Conservation (phyloP, 2,888 invertebrate genomes). For the Oscheius sp. region DNA sequence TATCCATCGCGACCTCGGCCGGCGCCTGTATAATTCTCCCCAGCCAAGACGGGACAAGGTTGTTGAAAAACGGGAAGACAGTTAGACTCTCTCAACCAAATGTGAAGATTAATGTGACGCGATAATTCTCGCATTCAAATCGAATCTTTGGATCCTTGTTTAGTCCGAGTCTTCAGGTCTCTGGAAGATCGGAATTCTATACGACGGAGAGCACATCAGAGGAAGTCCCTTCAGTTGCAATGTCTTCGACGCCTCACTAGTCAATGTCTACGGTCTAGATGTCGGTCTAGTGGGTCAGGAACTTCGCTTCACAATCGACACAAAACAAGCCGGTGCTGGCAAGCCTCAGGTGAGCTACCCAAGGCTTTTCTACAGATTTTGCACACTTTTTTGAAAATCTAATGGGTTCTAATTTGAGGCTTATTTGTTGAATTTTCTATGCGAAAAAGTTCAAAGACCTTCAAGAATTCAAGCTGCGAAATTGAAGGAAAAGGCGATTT, state of each 20-base stretch:
- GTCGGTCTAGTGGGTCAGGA: slow-evolving; percentile 71
- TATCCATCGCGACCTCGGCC: slow-evolving; percentile 27
- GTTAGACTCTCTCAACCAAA: background rate
- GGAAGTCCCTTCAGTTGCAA: slow-evolving; percentile 96
- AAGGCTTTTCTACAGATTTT: background rate
- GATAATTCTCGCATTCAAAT: slow-evolving; percentile 31
- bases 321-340: slow-evolving; percentile 66
- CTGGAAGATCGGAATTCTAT: slow-evolving; percentile 94
- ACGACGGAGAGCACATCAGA: slow-evolving; percentile 92
- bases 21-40: slow-evolving; percentile 25
- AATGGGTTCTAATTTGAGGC: no score
- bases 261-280: slow-evolving; percentile 72
- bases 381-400: background rate
- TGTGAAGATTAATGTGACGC: slow-evolving; percentile 16
- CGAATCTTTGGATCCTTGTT: no score
- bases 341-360: slow-evolving; percentile 53
- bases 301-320: slow-evolving; percentile 68
- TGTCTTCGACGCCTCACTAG: slow-evolving; percentile 67
- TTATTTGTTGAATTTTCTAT: no score
- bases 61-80: background rate
- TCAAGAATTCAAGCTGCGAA: background rate
- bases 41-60: background rate
- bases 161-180: slow-evolving; percentile 78
- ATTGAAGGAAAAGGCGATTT: no score
- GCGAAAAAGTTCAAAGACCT: no score